phyloP scores from a whole-genome alignment of 2,113 vertebrate species.

The Megalops atlanticus region DNA sequence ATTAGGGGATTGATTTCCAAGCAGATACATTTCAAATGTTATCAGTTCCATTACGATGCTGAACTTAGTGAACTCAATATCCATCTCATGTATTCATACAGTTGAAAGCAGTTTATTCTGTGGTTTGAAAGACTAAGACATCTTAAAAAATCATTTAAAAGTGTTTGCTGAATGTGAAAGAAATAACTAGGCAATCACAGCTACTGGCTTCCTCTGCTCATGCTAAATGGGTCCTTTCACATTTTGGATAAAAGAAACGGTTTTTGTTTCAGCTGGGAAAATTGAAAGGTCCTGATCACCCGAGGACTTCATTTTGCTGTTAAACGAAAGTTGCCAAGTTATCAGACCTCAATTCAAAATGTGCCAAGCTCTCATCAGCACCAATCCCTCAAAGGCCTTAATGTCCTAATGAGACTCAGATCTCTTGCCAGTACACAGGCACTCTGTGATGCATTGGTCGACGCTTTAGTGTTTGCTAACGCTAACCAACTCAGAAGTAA shows the following conservation, averaged over 20 bases:
- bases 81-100: background rate
- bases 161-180: background rate
- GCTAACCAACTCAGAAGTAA: background rate
- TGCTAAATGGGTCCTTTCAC: slow-evolving; percentile 13
- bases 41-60: background rate
- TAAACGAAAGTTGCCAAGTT: slow-evolving; percentile 7
- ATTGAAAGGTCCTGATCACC: background rate
- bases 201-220: background rate
- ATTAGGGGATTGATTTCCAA: background rate
- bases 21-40: background rate
- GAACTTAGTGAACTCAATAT: background rate
- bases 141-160: background rate
- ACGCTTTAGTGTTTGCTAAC: background rate
- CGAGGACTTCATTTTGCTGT: background rate
- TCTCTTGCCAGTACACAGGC: background rate
- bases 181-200: background rate
- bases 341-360: background rate
- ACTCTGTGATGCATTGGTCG: background rate
- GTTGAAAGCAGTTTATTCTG: background rate
- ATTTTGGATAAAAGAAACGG: background rate
- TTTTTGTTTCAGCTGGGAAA: background rate
- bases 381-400: background rate
- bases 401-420: background rate
- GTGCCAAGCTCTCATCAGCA: slow-evolving; percentile 2
- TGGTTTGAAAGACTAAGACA: background rate